Conservation (phyloP, 23 tunicate species). For the Oikopleura vanhoeffeni region DNA sequence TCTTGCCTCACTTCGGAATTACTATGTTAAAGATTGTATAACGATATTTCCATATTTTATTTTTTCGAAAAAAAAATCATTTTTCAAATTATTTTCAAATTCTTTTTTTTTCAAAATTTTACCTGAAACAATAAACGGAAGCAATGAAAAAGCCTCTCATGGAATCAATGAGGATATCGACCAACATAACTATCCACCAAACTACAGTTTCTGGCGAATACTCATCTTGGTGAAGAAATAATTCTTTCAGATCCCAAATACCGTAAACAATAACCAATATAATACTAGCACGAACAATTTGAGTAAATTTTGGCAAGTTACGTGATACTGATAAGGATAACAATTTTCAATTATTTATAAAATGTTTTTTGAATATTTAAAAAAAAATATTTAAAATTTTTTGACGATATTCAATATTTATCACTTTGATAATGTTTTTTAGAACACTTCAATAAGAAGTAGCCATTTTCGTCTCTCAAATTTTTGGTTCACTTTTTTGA, state of each 20-base stretch:
- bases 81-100: too few relatives aligned
- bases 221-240: conserved; percentile 8
- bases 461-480: too few relatives aligned
- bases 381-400: too few relatives aligned
- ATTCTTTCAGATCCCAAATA: not conserved
- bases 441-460: too few relatives aligned
- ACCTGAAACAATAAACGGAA: conserved; percentile 13
- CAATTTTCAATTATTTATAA: not conserved
- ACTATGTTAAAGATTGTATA: not conserved
- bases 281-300: conserved; percentile 5
- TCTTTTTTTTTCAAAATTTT: not conserved
- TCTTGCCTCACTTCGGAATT: conserved; percentile 3
- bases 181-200: conserved; percentile 8
- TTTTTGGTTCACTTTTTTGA: too few relatives aligned
- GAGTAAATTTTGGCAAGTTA: conserved; percentile 3
- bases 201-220: not conserved
- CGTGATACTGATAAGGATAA: not conserved
- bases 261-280: conserved; percentile 5
- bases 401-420: too few relatives aligned
- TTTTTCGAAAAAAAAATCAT: not conserved
- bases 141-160: conserved; percentile 12
- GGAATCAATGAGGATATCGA: not conserved
- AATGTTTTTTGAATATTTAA: too few relatives aligned
- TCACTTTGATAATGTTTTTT: too few relatives aligned
- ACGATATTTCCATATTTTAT: not conserved